Conservation (phyloP, 2,797 vertebrate species). For the Anolis apletophallus region DNA sequence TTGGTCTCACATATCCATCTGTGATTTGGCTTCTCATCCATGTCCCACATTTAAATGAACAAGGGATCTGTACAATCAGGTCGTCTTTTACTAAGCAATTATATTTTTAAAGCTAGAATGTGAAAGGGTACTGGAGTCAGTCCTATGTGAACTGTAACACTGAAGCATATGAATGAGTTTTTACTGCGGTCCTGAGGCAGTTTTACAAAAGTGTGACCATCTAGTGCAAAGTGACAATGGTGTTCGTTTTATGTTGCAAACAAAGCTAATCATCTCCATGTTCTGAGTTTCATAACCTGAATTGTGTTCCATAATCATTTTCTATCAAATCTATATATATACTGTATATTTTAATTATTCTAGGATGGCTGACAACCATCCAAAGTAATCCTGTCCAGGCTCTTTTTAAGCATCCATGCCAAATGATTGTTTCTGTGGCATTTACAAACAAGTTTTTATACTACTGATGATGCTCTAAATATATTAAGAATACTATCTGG, state of each 20-base stretch:
- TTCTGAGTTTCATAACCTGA: not conserved
- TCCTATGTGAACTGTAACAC: not conserved
- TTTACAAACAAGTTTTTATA: not conserved
- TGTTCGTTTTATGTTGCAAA: not conserved
- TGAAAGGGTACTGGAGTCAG: not conserved
- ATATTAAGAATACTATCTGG: not conserved
- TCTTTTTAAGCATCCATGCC: slow-evolving; percentile 6
- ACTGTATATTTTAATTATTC: fast-evolving
- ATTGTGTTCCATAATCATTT: not conserved
- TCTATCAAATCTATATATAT: not conserved
- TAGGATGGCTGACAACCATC: slow-evolving; percentile 1
- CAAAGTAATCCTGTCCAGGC: not conserved
- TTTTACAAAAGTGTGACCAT: not conserved
- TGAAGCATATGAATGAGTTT: not conserved
- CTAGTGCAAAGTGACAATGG: not conserved
- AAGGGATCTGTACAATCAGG: slow-evolving; percentile 47
- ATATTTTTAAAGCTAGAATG: slow-evolving; percentile 50
- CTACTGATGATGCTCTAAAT: not conserved
- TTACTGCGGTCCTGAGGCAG: not conserved
- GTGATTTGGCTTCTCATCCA: slow-evolving; percentile 54
- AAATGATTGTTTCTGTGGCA: not conserved
- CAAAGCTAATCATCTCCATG: not conserved
- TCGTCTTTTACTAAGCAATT: slow-evolving; percentile 57
- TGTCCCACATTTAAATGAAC: slow-evolving; percentile 68
- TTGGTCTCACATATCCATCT: slow-evolving; percentile 61